Conservation (phyloP, 35 echinoderm and acorn worm genomes). For the Chiridota heheva region DNA sequence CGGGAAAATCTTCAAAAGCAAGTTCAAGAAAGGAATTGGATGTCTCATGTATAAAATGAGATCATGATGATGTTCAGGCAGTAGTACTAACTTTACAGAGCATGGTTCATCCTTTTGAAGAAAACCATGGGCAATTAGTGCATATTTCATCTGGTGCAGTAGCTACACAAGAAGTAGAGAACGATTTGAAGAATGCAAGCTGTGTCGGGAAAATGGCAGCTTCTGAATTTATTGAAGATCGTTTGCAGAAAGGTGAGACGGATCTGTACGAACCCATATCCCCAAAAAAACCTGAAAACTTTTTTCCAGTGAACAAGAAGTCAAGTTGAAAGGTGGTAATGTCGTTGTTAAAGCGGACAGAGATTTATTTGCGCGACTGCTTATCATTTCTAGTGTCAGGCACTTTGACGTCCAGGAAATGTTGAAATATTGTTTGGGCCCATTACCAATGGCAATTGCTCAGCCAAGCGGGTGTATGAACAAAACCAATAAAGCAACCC, state of each 20-base stretch:
- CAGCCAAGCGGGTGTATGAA: not conserved
- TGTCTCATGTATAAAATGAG: constrained; percentile 24
- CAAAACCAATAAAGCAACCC: constrained; percentile 16
- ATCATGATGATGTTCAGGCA: constrained; percentile 31
- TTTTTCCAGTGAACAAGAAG: constrained; percentile 2
- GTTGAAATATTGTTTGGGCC: constrained; percentile 28
- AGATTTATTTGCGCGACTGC: constrained; percentile 19
- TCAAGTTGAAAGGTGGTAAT: not conserved
- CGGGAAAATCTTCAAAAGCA: constrained; percentile 10
- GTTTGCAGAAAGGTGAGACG: not conserved
- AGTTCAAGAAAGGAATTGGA: constrained; percentile 10
- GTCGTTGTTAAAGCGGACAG: constrained; percentile 2
- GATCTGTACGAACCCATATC: constrained; percentile 15
- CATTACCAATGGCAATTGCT: constrained; percentile 26
- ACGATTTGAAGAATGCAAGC: constrained; percentile 17
- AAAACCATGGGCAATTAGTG: constrained; percentile 12
- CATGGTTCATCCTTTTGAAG: constrained; percentile 55
- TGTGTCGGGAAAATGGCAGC: not conserved
- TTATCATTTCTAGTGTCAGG: constrained; percentile 18
- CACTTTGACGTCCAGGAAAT: constrained; percentile 19
- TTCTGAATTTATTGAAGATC: not conserved
- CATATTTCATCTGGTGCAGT: constrained; percentile 46
- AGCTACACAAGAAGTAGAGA: not conserved
- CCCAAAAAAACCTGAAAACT: constrained; percentile 32
- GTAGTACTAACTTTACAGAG: constrained; percentile 42